These are phyloP conservation scores for Trissolcus japonicus DNA, from an alignment of 2,888 invertebrate genomes.

Conservation along the genomic window DNA sequence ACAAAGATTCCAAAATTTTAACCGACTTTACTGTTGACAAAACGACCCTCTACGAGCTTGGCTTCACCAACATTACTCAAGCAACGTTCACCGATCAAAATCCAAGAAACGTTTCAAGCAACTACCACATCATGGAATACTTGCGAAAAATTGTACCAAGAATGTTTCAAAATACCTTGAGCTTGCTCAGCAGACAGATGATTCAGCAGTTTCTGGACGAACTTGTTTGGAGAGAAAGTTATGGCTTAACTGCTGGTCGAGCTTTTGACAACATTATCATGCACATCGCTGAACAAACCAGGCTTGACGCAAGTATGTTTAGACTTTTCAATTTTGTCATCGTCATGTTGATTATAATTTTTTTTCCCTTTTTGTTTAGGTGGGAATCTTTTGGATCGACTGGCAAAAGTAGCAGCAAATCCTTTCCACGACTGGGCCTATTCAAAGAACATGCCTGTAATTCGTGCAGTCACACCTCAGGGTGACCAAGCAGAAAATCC, in stretches of 20 bases:
- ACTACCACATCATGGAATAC: conserved; percentile 91
- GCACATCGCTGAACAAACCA: conserved; percentile 88
- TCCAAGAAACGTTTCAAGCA: conserved; percentile 79
- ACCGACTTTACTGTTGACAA: conserved; percentile 92
- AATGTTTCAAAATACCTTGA: conserved; percentile 93
- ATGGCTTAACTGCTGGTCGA: conserved; percentile 85
- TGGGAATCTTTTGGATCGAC: conserved; percentile 75
- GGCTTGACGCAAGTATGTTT: conserved; percentile 62
- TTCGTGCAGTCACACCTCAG: conserved; percentile 19
- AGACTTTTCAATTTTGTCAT: neutral
- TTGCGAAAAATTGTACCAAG: conserved; percentile 89
- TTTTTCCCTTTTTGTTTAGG: conserved; percentile 48
- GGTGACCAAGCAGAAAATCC: conserved; percentile 62
- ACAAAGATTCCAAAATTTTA: conserved; percentile 85
- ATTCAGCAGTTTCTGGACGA: conserved; percentile 95
- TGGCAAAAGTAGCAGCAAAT: conserved; percentile 79
- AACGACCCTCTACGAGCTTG: conserved; percentile 85
- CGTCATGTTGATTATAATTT: no score
- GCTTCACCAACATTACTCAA: conserved; percentile 86
- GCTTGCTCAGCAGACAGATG: conserved; percentile 87
- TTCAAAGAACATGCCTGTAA: conserved; percentile 28
- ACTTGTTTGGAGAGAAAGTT: conserved; percentile 91
- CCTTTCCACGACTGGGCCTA: conserved; percentile 83
- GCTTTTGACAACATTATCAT: conserved; percentile 88
- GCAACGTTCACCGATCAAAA: conserved; percentile 77